phyloP scores from a whole-genome alignment of 2,113 vertebrate species.

The Eulemur rufifrons region DNA sequence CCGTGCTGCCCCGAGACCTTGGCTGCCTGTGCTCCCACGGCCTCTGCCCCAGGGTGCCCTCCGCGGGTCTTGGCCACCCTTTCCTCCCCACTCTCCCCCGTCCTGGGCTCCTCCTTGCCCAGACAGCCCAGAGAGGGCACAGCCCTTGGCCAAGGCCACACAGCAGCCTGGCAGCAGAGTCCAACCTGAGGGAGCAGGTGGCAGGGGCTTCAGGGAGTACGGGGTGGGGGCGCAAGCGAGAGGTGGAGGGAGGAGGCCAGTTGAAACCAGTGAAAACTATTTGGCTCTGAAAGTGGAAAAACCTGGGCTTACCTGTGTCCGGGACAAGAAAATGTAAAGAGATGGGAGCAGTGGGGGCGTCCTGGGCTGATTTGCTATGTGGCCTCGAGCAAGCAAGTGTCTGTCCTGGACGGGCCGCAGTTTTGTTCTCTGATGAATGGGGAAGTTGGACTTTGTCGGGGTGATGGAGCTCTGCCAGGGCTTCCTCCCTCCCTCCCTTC shows the following conservation, averaged over 20 bases:
- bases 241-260: neutral
- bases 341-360: accelerated
- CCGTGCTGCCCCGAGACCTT: too few species aligned
- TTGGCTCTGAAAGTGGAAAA: accelerated
- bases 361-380: too few species aligned
- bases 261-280: neutral
- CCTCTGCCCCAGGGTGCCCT: neutral
- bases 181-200: neutral
- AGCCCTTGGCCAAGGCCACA: neutral
- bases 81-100: neutral
- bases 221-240: accelerated
- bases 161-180: neutral
- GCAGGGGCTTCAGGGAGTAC: neutral
- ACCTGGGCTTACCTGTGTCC: neutral
- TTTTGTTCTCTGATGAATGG: too few species aligned
- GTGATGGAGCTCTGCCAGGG: accelerated
- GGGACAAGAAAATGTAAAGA: accelerated
- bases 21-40: accelerated
- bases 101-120: neutral
- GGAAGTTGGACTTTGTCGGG: neutral
- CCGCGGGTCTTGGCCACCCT: neutral
- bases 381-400: accelerated
- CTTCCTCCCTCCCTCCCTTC: neutral
- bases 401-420: accelerated
- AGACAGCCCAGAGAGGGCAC: neutral